Evolutionary conservation across 2,113 vertebrate genomes (phyloP).

Genomic region (Forbesichthys papilliferus): DNA sequence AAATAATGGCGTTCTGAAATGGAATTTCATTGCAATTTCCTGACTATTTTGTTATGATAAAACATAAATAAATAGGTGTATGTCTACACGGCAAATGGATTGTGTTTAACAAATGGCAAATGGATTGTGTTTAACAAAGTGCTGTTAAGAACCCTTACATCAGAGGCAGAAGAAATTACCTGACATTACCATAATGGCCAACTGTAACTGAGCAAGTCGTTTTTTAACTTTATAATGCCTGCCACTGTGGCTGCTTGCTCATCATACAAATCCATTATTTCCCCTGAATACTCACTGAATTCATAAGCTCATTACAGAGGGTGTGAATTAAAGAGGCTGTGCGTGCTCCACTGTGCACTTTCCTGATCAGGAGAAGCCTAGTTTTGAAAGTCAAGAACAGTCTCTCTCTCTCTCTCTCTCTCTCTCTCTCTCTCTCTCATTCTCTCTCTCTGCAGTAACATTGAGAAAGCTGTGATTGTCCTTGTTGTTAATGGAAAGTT

Average conservation of each 20-base stretch:
- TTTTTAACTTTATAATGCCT: slow-evolving; percentile 62
- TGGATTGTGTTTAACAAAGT: slow-evolving; percentile 50
- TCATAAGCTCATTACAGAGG: slow-evolving; percentile 74
- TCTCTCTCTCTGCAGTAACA: slow-evolving; percentile 34
- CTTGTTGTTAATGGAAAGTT: slow-evolving; percentile 15
- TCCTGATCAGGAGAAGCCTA: slow-evolving; percentile 66
- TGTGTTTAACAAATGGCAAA: slow-evolving; percentile 52
- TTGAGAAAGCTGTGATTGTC: slow-evolving; percentile 49
- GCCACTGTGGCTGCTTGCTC: slow-evolving; percentile 58
- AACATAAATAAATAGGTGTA: too few species aligned
- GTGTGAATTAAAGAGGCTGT: slow-evolving; percentile 63
- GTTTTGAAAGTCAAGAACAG: slow-evolving; percentile 66
- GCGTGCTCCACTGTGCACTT: slow-evolving; percentile 62
- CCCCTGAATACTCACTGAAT: slow-evolving; percentile 69
- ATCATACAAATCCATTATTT: slow-evolving; percentile 72
- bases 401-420: slow-evolving; percentile 38
- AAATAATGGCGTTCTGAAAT: slow-evolving; percentile 23
- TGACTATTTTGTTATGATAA: slow-evolving; percentile 67
- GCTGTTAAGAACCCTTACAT: slow-evolving; percentile 48
- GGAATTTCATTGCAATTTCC: slow-evolving; percentile 57
- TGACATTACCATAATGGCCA: slow-evolving; percentile 67
- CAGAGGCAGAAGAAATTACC: slow-evolving; percentile 59
- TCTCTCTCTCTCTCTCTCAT: slow-evolving; percentile 21
- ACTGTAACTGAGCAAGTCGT: slow-evolving; percentile 51
- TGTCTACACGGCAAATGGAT: slow-evolving; percentile 52